A percentile compares a stretch with the other conserved stretches of the same genome.
Evolutionary conservation across 2,797 vertebrate species (phyloP).

Genomic region (Amblyopsis hoosieri): DNA sequence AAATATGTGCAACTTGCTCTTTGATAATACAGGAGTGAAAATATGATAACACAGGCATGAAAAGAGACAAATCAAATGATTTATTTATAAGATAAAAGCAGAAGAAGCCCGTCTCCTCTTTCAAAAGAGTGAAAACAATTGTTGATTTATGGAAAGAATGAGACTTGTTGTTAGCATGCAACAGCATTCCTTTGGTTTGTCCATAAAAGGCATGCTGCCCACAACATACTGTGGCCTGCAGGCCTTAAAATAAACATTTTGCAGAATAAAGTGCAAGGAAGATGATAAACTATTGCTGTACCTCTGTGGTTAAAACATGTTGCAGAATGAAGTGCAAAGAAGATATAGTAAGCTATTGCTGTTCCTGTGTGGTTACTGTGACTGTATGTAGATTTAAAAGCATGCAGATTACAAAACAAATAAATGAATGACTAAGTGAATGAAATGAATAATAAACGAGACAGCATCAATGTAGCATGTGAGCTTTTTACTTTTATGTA

Average conservation of each 20-base stretch:
- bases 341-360: no score
- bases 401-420: no score
- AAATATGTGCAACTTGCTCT: no score
- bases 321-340: no score
- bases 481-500: neutral
- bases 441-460: no score
- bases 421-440: no score
- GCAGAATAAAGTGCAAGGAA: conserved; percentile 28
- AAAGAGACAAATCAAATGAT: neutral
- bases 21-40: no score
- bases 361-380: no score
- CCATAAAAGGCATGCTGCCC: conserved; percentile 55
- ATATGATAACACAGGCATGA: no score
- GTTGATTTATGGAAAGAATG: neutral
- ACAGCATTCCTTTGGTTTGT: conserved; percentile 54
- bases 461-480: no score
- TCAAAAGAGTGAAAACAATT: conserved; percentile 14
- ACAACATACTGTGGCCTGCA: conserved; percentile 43
- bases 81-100: neutral
- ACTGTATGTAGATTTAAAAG: no score
- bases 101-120: neutral
- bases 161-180: conserved; percentile 22
- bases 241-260: conserved; percentile 45
- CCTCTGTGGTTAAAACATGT: no score
- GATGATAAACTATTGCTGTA: neutral